A percentile compares a stretch with the other conserved stretches of the same genome.
Evolutionary conservation across 2,797 vertebrate genomes (phyloP).

Genomic region (Poliocrania exsul): DNA sequence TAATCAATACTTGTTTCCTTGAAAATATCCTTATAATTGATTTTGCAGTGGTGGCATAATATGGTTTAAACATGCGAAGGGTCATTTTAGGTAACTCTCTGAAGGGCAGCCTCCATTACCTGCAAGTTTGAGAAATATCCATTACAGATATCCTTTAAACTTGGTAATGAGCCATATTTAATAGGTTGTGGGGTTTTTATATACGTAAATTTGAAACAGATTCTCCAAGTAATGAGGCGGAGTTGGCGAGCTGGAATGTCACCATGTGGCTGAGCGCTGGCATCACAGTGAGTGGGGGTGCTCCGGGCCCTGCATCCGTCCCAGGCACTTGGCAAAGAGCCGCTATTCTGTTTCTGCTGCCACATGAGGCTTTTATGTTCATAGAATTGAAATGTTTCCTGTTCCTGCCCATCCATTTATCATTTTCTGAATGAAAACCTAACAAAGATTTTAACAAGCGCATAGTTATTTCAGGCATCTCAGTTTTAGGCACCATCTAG

Average conservation of each 20-base stretch:
- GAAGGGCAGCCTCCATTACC: conserved; percentile 30
- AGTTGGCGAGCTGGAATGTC: conserved; percentile 57
- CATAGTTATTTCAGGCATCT: not conserved
- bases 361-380: conserved; percentile 36
- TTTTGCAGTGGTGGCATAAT: conserved; percentile 4
- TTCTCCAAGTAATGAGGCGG: conserved; percentile 56
- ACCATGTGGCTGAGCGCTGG: conserved; percentile 38
- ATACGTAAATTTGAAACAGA: conserved; percentile 68
- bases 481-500: not conserved
- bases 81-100: conserved; percentile 57
- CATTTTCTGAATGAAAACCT: conserved; percentile 29
- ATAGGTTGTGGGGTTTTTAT: not conserved
- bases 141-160: conserved; percentile 45
- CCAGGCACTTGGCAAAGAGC: conserved; percentile 47
- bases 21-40: not conserved
- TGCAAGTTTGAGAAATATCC: conserved; percentile 36
- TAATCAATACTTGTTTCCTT: not conserved
- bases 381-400: conserved; percentile 11
- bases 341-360: conserved; percentile 25
- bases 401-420: conserved; percentile 46
- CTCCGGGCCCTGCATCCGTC: not conserved
- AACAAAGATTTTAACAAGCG: conserved; percentile 9
- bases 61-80: conserved; percentile 15
- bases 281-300: conserved; percentile 29
- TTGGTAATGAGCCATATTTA: conserved; percentile 54